Evolutionary conservation across 2,888 invertebrate species (phyloP), one percentile per base, ranked within the genome.

Genomic region (Lepeophtheirus nordmannii): DNA sequence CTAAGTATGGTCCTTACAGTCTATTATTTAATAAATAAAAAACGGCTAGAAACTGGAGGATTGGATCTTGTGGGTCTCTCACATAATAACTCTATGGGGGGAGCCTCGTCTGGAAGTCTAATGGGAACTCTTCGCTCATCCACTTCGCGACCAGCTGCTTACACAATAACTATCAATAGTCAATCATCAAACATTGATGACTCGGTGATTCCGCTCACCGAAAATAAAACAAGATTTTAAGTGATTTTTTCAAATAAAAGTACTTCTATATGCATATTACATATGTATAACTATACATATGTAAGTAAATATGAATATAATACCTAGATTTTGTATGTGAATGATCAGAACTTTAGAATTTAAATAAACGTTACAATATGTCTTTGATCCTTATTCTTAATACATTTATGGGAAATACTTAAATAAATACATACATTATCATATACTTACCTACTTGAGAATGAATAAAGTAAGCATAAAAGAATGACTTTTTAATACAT

Each of bases 101-200:
- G 41, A 20, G 62, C 40, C 10, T 62, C 62, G 1, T 40, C 30
- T 41, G 62, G 17, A 1, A 39, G 20, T n/a, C 39, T 62, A 22
- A 40, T 30, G 20, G 62, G 62, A 37, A 62, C 62, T 37, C 40
- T 62, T 17, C 62, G 58, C 2, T 57, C 57, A 11, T 57, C 57
- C 11, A n/a, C 22, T 8, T 22, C 23, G 57, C 40, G 40, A 39
- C 39, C 62, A 9, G 30, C 62, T 14, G 62, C 62, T 23, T 62
- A 62, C 17, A 62, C 62, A 5, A 62, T 62, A 39, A 62, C 62
- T 10, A 62, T 62, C 39, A 62, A 62, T 41, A 62, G 62, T 41
- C 62, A 62, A 40, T 17, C 39, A 9, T 20, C 20, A 11, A 37
- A 39, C 40, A 11, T 62, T n/a, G 62, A 62, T 20, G 62, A 62